phyloP scores from a whole-genome alignment of 2,113 vertebrate species.

The Todiramphus chloris region DNA sequence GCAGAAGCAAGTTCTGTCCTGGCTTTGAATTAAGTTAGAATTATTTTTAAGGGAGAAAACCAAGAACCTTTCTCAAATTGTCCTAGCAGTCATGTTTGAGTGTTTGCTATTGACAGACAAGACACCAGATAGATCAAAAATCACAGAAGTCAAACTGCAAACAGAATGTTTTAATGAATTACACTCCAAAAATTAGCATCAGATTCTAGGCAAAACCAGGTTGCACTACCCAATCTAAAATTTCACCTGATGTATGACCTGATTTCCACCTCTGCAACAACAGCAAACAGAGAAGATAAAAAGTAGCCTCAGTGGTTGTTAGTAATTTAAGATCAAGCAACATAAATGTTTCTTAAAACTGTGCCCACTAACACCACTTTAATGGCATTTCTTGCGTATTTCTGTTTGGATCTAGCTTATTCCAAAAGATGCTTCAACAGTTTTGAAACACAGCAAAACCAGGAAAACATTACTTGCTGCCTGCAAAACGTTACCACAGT shows the following conservation, averaged over 20 bases:
- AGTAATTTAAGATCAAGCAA: neutral
- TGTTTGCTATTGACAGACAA: slow-evolving; percentile 25
- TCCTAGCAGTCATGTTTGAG: slow-evolving; percentile 25
- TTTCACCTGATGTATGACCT: neutral
- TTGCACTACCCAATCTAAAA: neutral
- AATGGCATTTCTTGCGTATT: rapidly evolving
- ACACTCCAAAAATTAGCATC: neutral
- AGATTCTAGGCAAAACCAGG: neutral
- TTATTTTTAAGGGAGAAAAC: neutral
- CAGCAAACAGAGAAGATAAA: neutral
- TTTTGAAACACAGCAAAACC: neutral
- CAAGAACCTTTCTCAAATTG: slow-evolving; percentile 19
- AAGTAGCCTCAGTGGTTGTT: neutral
- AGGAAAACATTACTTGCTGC: neutral
- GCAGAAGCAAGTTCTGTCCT: neutral
- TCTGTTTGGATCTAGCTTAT: neutral
- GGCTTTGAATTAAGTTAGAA: neutral
- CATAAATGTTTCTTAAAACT: neutral
- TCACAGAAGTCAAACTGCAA: slow-evolving; percentile 2
- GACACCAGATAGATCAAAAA: neutral
- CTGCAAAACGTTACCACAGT: neutral
- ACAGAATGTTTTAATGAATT: neutral
- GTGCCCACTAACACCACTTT: neutral
- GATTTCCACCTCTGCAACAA: neutral
- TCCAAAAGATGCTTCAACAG: neutral